Percentiles rank a stretch among this genome's conserved stretches.
These are phyloP conservation scores for Oreohelix idahoensis DNA, from an alignment of 1,140 invertebrate species.

Conservation along the genomic window DNA sequence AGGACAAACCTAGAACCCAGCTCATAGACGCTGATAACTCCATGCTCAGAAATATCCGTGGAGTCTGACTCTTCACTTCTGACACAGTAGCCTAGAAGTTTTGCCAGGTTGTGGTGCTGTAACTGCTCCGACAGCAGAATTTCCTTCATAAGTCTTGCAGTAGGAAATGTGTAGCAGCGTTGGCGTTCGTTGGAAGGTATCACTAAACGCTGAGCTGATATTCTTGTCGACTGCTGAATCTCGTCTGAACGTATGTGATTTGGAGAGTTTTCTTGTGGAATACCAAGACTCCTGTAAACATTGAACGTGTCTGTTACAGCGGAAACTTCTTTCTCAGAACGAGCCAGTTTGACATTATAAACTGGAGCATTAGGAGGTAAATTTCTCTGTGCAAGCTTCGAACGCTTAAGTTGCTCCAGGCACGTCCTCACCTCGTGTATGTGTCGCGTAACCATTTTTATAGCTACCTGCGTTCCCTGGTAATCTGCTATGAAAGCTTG, in stretches of 20 bases:
- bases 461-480: conserved; percentile 56
- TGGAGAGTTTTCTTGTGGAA: background rate
- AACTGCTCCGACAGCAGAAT: conserved; percentile 68
- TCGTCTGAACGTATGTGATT: background rate
- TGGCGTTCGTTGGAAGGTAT: conserved; percentile 2
- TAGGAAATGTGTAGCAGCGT: conserved; percentile 62
- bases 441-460: conserved; percentile 71
- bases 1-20: conserved; percentile 58
- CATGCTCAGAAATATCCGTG: conserved; percentile 66
- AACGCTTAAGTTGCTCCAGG: conserved; percentile 52
- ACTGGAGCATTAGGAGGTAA: background rate
- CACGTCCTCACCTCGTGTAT: conserved; percentile 64
- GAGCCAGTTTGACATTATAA: background rate
- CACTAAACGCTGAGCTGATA: background rate
- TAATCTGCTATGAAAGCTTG: conserved; percentile 63
- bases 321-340: background rate
- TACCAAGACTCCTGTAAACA: background rate
- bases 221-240: background rate
- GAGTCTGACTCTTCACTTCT: conserved; percentile 69
- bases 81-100: conserved; percentile 67
- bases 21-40: conserved; percentile 65
- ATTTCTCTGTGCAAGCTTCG: background rate
- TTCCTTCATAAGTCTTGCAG: conserved; percentile 72
- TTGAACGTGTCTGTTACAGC: background rate
- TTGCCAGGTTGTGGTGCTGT: conserved; percentile 61